Base-by-base conservation (phyloP, 2,888 invertebrate species). In the Dasypolia templi region DNA sequence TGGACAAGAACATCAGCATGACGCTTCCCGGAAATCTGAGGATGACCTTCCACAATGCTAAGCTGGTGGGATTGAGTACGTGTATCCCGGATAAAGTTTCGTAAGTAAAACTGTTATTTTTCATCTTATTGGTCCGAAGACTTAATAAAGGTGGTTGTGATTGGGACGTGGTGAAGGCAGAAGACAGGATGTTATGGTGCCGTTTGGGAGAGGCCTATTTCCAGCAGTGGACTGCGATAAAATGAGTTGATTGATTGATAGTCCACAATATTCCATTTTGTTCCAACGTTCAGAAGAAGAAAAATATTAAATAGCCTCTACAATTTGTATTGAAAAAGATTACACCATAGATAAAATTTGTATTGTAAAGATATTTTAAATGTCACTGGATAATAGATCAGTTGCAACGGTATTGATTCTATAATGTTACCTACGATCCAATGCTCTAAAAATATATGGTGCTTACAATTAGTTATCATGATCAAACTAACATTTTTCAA, bases 11-110 rank as follows among this genome's bases (percentile, higher is more conserved):
- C 85, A 94, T 96, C 79, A 95, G 94, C 62, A 95, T 96, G 87
- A 90, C 92, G 7, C 90, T 96, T 0, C 96, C 96, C 0, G 96
- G 96, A 12, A 95, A 95, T 73, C 88, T 96, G 62, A 94, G 92
- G 87, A 94, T 96, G 94, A 95, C 95, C 39, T 96, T 96, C 89
- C 95, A 95, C 68, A 95, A 96, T 66, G 95, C 95, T 0, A 94
- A 92, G 81, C 88, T 96, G 19, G 87, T 89, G 12, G 96, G 96
- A 2, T 80, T 96, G 5, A 93, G 95, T 64, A 92, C 93, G 0
- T 96, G 96, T 75, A 83, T 94, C 19, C 95, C 96, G 12, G 93
- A 94, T 83, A 95, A 95, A 90, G 96, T 96, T 29, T 95, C 95
- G 96, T 96, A 88, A 95, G 96, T 95, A 83, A 0, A 66, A 12